Evolutionary conservation across 2,797 vertebrate genomes (phyloP).

Genomic region (Sebastes aleutianus): DNA sequence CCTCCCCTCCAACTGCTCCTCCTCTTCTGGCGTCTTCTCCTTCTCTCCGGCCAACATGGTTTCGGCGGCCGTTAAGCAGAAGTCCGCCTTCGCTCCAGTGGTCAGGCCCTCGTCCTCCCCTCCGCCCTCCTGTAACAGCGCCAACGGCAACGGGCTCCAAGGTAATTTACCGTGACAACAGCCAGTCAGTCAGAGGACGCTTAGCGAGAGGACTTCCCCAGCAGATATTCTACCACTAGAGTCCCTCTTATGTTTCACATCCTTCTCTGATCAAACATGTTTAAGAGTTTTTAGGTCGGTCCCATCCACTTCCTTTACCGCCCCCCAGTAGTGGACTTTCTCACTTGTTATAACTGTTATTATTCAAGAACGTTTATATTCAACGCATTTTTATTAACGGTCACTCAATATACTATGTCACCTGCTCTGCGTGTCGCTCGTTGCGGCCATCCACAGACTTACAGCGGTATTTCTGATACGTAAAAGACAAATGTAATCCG

Average conservation of each 20-base stretch:
- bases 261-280: neutral
- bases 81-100: constrained; percentile 97
- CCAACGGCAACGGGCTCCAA: constrained; percentile 97
- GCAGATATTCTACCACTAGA: neutral
- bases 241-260: neutral
- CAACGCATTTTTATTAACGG: too few relatives aligned
- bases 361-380: too few relatives aligned
- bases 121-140: constrained; percentile 95
- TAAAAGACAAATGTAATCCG: too few relatives aligned
- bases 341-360: too few relatives aligned
- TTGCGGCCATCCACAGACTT: too few relatives aligned
- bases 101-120: constrained; percentile 97
- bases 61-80: constrained; percentile 98
- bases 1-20: constrained; percentile 97
- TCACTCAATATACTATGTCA: too few relatives aligned
- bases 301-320: too few relatives aligned
- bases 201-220: neutral
- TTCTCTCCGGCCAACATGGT: constrained; percentile 99
- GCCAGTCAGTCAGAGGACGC: constrained; percentile 5
- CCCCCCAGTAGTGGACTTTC: too few relatives aligned
- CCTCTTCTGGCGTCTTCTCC: constrained; percentile 97
- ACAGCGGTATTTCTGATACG: too few relatives aligned
- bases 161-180: constrained; percentile 80
- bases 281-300: neutral
- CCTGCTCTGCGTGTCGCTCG: accelerated